Evolutionary conservation across 2,797 vertebrate species (phyloP), one percentile per base, ranked within the genome.

Genomic region (Cynodonichthys magdalenae): DNA sequence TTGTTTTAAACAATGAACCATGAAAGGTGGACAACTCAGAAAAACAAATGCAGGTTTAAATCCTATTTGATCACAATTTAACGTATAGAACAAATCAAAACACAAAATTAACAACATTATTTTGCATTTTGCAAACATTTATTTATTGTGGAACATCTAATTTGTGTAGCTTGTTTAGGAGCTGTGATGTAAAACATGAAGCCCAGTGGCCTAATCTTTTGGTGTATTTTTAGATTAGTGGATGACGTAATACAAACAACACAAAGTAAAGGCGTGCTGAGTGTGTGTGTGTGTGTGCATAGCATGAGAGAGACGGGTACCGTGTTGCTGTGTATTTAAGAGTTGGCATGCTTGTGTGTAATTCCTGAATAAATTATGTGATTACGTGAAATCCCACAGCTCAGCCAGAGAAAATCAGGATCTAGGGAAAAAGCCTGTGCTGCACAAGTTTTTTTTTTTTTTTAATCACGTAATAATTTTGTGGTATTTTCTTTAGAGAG

Each of bases 181-280:
- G 51, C 36, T 6, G 3, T 44, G 53, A 44, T 53, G 52, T 65
- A 42, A 44, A 74, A 71, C 29, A n/a, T 75, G 71, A 66, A 68
- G 73, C 80, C 75, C 8, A 64, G 51, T 87, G 77, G 73, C 71
- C 71, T 85, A 79, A 87, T 89, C 77, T 69, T 50, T 50, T 47
- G 49, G 15, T 80, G 80, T 89, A 80, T 85, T 87, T 90, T 86
- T 87, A 88, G 75, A 75, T 63, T 5, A 49, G 57, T 69, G 60
- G 50, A 70, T 87, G 75, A 91, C 71, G 74, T 83, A 78, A 85
- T 84, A 14, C 71, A 47, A 24, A 47, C 56, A 60, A 44, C 67
- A 55, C 60, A 70, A 72, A 48, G 51, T 63, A 63, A 50, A 68
- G 65, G 66, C 69, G 42, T 73, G 59, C n/a, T 48, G 29, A 59